These are phyloP conservation scores for Rousettus leschenaultii DNA, from an alignment of 2,113 vertebrate species.

Conservation along the genomic window DNA sequence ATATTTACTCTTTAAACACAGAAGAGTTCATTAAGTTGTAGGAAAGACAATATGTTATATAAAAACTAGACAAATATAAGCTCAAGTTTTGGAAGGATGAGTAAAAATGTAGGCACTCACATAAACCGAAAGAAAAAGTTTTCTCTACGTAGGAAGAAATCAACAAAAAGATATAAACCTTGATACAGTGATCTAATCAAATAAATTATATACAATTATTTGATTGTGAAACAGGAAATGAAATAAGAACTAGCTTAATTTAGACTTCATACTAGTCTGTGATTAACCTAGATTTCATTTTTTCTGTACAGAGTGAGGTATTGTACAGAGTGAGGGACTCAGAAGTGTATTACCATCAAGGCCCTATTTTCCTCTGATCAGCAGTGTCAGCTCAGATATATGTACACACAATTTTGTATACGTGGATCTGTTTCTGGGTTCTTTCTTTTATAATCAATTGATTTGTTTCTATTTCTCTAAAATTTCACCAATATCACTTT, in stretches of 20 bases:
- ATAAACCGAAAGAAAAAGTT: neutral
- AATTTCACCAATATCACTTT: neutral
- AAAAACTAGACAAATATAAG: neutral
- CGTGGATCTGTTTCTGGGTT: neutral
- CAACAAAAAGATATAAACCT: neutral
- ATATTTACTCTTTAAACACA: constrained; percentile 16
- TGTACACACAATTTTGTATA: neutral
- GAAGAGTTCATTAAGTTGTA: neutral
- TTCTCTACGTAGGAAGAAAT: neutral
- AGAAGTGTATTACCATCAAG: neutral
- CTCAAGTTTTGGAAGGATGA: neutral
- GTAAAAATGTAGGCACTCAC: neutral
- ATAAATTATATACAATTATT: neutral
- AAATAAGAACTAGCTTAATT: neutral
- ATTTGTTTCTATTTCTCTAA: neutral
- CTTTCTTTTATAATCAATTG: neutral
- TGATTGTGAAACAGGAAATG: neutral
- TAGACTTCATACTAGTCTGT: neutral
- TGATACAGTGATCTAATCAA: neutral
- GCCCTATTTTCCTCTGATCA: neutral
- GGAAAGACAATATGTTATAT: neutral
- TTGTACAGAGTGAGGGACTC: neutral
- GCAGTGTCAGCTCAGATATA: neutral
- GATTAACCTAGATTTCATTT: neutral
- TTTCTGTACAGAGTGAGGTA: neutral